Conservation (phyloP, 37 sponge, comb jelly and placozoan genomes). For the Agelas oroides region DNA sequence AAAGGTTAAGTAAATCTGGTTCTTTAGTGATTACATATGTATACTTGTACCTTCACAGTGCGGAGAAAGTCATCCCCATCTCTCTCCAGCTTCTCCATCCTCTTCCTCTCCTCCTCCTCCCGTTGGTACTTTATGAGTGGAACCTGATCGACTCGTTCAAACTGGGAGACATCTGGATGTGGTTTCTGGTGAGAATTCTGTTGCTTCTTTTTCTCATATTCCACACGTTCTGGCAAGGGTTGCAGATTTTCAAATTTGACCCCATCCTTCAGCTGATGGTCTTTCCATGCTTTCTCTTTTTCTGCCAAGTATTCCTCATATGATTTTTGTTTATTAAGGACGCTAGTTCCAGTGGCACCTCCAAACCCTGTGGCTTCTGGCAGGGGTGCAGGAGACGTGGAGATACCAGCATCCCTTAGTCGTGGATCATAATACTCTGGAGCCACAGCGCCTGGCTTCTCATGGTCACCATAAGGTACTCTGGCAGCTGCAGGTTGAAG, state of each 20-base stretch:
- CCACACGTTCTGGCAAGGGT: background rate
- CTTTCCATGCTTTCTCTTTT: slow-evolving; percentile 14
- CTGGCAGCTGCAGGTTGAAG: background rate
- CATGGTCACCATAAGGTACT: background rate
- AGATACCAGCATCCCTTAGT: background rate
- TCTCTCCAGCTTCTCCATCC: background rate
- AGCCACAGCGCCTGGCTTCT: background rate
- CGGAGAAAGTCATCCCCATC: slow-evolving; percentile 39
- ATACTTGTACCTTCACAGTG: slow-evolving; percentile 38
- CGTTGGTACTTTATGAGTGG: background rate
- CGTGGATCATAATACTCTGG: background rate
- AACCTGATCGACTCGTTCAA: background rate
- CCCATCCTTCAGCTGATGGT: background rate
- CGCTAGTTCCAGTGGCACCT: background rate
- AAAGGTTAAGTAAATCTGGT: too few species aligned
- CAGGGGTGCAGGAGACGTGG: too few species aligned
- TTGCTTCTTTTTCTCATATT: background rate
- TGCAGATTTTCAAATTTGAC: background rate
- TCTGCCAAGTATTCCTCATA: background rate
- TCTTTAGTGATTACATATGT: background rate
- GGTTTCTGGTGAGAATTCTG: background rate
- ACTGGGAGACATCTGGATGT: background rate
- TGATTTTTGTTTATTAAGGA: background rate
- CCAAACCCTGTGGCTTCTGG: too few species aligned
- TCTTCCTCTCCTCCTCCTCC: background rate